Evolutionary conservation across 2,888 invertebrate genomes (phyloP), one percentile per base, ranked within the genome.

Genomic region (Pristionchus entomophagus): DNA sequence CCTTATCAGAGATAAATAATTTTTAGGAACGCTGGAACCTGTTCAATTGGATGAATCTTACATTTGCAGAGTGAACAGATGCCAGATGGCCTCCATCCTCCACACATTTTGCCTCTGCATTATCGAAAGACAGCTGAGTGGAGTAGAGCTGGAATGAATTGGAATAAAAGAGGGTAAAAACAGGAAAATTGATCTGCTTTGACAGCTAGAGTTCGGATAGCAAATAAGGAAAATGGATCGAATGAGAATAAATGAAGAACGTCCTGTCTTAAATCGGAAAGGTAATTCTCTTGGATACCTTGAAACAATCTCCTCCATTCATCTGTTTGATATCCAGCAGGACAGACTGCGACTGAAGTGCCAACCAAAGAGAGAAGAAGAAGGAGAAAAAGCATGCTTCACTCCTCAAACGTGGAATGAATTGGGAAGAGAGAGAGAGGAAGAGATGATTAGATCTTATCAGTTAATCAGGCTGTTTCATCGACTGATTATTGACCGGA

Each of bases 251-350:
- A n/a, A n/a, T n/a, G n/a, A n/a, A n/a, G n/a, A n/a, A n/a, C n/a
- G n/a, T n/a, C n/a, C n/a, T n/a, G n/a, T n/a, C n/a, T n/a, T n/a
- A n/a, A n/a, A n/a, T n/a, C n/a, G n/a, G n/a, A n/a, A n/a, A n/a
- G n/a, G n/a, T n/a, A n/a, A n/a, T n/a, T n/a, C n/a, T n/a, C n/a
- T n/a, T n/a, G n/a, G n/a, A n/a, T n/a, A n/a, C n/a, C n/a, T n/a
- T n/a, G n/a, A n/a, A n/a, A n/a, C n/a, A 2, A 69, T 38, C 77
- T 77, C 77, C 77, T 38, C 77, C 77, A 26, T 45, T 77, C 0
- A 77, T 77, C 45, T 77, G 77, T 45, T 17, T 38, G 41, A 45
- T 77, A 77, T 77, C 77, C 77, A 2, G 77, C 22, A 12, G 77
- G 77, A 77, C 77, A 77, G 22, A 35, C 65, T 0, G 65, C 65